Percentiles rank a stretch among this genome's conserved stretches.
These are phyloP conservation scores for Eucera pruinosa DNA, from an alignment of 2,888 invertebrate species.

Conservation along the genomic window DNA sequence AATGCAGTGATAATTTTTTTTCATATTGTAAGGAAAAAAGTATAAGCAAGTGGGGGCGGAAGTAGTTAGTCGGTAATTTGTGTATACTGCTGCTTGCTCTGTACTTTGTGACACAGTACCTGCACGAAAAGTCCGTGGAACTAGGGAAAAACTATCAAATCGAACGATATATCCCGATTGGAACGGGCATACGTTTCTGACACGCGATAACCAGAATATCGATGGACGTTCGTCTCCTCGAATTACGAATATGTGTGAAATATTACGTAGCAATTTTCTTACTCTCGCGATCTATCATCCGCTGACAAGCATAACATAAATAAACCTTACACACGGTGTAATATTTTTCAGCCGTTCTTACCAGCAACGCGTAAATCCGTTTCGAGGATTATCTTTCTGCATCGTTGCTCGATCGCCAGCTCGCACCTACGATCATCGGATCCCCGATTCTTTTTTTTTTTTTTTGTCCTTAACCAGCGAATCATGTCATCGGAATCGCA, in stretches of 20 bases:
- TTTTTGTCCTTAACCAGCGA: conserved; percentile 10
- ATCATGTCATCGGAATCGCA: conserved; percentile 23
- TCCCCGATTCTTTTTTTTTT: too few relatives aligned
- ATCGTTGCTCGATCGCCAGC: not conserved
- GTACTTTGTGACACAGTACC: conserved; percentile 48
- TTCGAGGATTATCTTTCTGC: not conserved
- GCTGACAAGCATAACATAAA: conserved; percentile 56
- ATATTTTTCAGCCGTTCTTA: conserved; percentile 31
- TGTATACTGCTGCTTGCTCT: conserved; percentile 55
- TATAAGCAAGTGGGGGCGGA: conserved; percentile 65
- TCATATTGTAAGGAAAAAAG: conserved; percentile 43
- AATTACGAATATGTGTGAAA: conserved; percentile 48
- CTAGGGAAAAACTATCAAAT: conserved; percentile 34
- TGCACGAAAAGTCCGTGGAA: conserved; percentile 43
- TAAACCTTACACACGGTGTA: conserved; percentile 27
- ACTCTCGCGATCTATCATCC: conserved; percentile 48
- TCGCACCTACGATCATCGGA: too few relatives aligned
- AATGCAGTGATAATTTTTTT: conserved; percentile 37
- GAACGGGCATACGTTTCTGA: conserved; percentile 25
- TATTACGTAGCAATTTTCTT: conserved; percentile 61
- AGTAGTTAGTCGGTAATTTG: conserved; percentile 63
- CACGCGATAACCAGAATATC: conserved; percentile 34
- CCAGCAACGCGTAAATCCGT: conserved; percentile 4
- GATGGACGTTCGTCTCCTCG: conserved; percentile 27
- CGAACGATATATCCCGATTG: conserved; percentile 34